These are phyloP conservation scores for Lateolabrax maculatus DNA, from an alignment of 2,797 vertebrate genomes.

Conservation along the genomic window DNA sequence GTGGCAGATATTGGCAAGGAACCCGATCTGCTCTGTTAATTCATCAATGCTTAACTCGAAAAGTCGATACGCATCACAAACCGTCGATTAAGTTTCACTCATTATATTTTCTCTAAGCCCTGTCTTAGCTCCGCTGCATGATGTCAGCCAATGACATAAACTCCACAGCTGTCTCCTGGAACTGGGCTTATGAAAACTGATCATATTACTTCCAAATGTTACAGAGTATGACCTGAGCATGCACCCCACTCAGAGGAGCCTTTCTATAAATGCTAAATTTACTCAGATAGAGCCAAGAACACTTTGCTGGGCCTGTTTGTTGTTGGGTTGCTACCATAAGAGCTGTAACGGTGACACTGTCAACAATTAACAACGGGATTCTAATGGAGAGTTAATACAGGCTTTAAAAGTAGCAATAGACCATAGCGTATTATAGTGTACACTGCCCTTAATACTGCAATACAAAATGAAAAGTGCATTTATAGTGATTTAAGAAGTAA, in stretches of 20 bases:
- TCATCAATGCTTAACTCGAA: conserved; percentile 64
- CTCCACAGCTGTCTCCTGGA: conserved; percentile 81
- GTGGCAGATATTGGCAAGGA: conserved; percentile 37
- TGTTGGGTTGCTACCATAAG: conserved; percentile 4
- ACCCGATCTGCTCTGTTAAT: conserved; percentile 53
- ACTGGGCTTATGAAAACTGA: conserved; percentile 77
- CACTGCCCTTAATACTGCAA: background rate
- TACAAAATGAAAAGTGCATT: background rate
- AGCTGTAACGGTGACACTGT: conserved; percentile 19
- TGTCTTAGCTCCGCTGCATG: conserved; percentile 71
- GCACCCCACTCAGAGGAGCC: conserved; percentile 55
- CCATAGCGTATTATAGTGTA: background rate
- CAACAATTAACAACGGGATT: background rate
- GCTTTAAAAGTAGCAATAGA: conserved; percentile 8
- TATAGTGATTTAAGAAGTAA: background rate
- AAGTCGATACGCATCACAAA: conserved; percentile 62
- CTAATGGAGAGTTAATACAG: background rate
- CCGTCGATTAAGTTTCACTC: conserved; percentile 73
- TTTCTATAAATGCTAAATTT: conserved; percentile 66
- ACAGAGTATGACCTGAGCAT: conserved; percentile 71
- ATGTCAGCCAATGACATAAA: conserved; percentile 83
- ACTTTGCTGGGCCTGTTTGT: conserved; percentile 27
- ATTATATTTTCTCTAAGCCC: conserved; percentile 77
- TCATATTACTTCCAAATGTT: conserved; percentile 79
- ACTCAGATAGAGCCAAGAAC: conserved; percentile 52